Evolutionary conservation across 2,797 vertebrate genomes (phyloP).

Genomic region (Tamandua tetradactyla): DNA sequence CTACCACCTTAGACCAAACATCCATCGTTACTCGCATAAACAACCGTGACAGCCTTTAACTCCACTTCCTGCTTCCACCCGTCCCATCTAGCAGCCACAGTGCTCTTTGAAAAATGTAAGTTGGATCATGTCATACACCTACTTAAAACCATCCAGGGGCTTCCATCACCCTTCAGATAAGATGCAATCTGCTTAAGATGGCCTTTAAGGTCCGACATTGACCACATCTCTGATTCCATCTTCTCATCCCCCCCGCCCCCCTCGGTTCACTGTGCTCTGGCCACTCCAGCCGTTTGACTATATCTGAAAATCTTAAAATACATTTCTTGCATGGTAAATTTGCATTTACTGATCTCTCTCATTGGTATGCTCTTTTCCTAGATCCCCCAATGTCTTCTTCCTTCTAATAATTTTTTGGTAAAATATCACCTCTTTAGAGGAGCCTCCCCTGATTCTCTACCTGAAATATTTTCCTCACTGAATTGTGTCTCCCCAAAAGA

Average conservation of each 20-base stretch:
- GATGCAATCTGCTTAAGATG: background rate
- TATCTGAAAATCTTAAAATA: background rate
- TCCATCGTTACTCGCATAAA: background rate
- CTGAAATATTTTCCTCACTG: background rate
- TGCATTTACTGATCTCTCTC: background rate
- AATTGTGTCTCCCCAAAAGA: no score
- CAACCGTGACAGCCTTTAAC: background rate
- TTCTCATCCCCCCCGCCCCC: background rate
- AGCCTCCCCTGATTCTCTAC: background rate
- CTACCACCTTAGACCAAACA: background rate
- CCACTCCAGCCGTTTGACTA: background rate
- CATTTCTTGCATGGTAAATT: background rate
- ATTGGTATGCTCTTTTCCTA: background rate
- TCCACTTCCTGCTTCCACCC: background rate
- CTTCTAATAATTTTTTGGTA: background rate
- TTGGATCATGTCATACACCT: background rate
- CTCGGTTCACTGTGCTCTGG: background rate
- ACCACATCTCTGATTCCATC: background rate
- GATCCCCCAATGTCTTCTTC: background rate
- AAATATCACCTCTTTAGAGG: background rate
- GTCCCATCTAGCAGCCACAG: background rate
- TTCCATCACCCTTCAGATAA: background rate
- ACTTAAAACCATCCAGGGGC: background rate
- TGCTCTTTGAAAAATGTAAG: background rate
- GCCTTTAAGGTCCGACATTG: rapidly evolving